Evolutionary conservation across 2,113 vertebrate species (phyloP), one percentile per base, ranked within the genome.

Genomic region (Castor canadensis): DNA sequence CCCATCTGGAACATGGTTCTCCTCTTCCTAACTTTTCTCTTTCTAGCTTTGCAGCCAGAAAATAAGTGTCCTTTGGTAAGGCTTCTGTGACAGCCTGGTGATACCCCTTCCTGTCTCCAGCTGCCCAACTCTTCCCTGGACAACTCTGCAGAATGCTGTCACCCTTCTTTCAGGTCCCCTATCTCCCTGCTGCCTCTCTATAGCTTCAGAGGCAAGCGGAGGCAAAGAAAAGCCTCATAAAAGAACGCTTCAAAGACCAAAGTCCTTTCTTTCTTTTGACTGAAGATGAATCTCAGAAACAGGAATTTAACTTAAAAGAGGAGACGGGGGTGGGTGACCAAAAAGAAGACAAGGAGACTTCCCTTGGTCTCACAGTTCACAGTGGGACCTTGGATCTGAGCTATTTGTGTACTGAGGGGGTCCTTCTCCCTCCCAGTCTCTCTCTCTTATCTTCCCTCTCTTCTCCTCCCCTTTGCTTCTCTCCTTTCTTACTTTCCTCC

Each of bases 251-350:
- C 8, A 80, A 94, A 97, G 96, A 97, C 94, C 93, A 96, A 96
- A 97, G 96, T 35, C 72, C 91, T 96, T 96, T 93, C 95, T 95
- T 95, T 81, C 93, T 92, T 95, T 92, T 96, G 97, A 97, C 79
- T 71, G 81, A 82, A 66, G 82, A 87, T 85, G 89, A 77, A 95
- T 91, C 94, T 96, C 91, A 66, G 91, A 95, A 86, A 85, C 38
- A 87, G 66, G 80, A 87, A 89, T 72, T 22, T 24, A 9, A 60
- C 71, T 92, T 69, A 45, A 93, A 92, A 95, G 76, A 90, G 40
- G 66, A 81, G 87, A 69, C 35, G 30, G 60, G 38, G 95, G 47
- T 45, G 35, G 66, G 49, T 24, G 60, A 47, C n/a, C 62, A 56
- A 80, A 91, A 81, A 91, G 40, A 47, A 84, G 77, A 86, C 1